A percentile compares a stretch with the other conserved stretches of the same genome.
These are phyloP conservation scores for Delia radicum DNA, from an alignment of 1,140 invertebrate species.

Conservation along the genomic window DNA sequence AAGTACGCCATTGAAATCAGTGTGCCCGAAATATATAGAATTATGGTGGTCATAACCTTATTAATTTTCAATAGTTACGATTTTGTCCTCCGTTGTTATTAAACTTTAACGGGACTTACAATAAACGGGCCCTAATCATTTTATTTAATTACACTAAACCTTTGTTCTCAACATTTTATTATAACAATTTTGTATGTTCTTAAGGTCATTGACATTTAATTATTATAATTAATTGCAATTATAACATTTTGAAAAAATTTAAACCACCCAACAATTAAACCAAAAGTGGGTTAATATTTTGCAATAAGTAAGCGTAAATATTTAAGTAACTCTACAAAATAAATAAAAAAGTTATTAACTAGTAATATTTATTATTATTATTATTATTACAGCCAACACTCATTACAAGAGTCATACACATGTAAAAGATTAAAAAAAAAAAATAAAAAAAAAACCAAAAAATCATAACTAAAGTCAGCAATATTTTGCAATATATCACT, in stretches of 20 bases:
- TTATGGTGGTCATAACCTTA: too few species aligned
- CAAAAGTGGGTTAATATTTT: background rate
- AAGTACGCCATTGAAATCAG: too few species aligned
- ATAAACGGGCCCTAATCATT: too few species aligned
- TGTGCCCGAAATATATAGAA: too few species aligned
- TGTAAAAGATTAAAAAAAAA: background rate
- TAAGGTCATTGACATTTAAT: background rate
- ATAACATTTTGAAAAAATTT: background rate
- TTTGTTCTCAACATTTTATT: too few species aligned
- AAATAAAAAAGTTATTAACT: too few species aligned
- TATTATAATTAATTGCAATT: background rate
- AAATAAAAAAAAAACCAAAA: background rate
- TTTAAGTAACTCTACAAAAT: background rate
- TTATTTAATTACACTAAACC: too few species aligned
- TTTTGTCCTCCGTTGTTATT: too few species aligned
- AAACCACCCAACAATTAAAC: background rate
- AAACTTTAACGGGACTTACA: too few species aligned
- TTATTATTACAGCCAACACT: background rate
- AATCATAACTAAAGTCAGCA: background rate
- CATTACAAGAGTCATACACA: background rate
- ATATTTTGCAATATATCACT: slow-evolving; percentile 13
- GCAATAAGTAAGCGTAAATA: background rate
- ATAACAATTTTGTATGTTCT: too few species aligned
- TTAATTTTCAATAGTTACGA: too few species aligned
- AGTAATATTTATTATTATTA: too few species aligned